phyloP scores from a whole-genome alignment of 2,113 vertebrate genomes.

The Cisticola juncidis region DNA sequence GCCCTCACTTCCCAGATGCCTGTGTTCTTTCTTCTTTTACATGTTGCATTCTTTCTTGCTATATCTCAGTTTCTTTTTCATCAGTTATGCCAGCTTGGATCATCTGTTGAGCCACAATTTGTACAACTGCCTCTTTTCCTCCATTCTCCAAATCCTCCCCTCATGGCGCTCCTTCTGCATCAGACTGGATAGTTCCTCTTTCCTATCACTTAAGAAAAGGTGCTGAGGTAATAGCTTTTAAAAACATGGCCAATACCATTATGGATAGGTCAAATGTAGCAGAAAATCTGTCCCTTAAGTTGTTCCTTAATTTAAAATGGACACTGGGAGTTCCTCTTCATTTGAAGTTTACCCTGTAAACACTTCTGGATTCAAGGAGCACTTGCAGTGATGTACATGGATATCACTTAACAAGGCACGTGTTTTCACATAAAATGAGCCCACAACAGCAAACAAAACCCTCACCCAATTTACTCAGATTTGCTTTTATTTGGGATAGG shows the following conservation, averaged over 20 bases:
- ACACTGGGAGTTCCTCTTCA: neutral
- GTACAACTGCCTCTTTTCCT: neutral
- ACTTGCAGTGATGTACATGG: neutral
- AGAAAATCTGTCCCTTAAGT: neutral
- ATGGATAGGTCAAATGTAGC: neutral
- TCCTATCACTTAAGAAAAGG: neutral
- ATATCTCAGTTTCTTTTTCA: neutral
- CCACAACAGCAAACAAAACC: neutral
- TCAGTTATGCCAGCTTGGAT: neutral
- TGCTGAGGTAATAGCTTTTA: neutral
- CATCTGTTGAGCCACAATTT: neutral
- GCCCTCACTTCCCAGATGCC: neutral
- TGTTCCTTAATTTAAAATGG: neutral
- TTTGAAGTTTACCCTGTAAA: neutral
- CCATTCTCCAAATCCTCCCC: neutral
- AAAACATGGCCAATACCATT: neutral
- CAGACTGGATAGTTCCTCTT: neutral
- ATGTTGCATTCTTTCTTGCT: neutral
- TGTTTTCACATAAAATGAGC: fast-evolving
- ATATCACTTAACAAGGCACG: neutral
- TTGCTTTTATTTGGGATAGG: neutral
- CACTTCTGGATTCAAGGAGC: neutral
- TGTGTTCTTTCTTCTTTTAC: neutral
- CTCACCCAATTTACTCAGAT: neutral
- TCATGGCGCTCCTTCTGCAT: neutral